Evolutionary conservation across 92 coral and sea anemone species (phyloP).

Genomic region (Porites evermanni): DNA sequence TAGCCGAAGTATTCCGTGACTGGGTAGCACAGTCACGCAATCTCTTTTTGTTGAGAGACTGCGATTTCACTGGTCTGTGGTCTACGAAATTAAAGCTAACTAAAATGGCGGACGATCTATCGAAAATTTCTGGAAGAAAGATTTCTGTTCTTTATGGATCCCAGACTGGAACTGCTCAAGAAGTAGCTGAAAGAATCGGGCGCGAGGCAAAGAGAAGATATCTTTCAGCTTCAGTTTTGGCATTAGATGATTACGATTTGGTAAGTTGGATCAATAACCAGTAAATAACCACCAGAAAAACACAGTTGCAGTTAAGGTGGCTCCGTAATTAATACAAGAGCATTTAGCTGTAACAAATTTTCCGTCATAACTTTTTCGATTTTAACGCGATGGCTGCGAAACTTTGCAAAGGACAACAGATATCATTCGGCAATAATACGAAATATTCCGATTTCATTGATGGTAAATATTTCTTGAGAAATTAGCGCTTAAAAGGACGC

Average conservation of each 20-base stretch:
- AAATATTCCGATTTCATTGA: no score
- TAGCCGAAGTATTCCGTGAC: no score
- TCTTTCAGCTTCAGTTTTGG: conserved; percentile 71
- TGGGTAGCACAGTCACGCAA: conserved; percentile 15
- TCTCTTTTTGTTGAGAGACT: not conserved
- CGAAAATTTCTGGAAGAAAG: conserved; percentile 27
- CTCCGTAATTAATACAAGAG: no score
- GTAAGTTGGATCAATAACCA: conserved; percentile 32
- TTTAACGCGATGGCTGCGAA: no score
- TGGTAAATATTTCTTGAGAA: no score
- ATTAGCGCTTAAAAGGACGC: no score
- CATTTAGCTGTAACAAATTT: no score
- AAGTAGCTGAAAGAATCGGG: conserved; percentile 94
- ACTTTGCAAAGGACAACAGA: no score
- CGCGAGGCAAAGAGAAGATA: conserved; percentile 88
- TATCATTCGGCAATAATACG: no score
- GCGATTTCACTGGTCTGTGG: conserved; percentile 7
- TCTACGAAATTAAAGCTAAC: not conserved
- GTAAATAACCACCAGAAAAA: not conserved
- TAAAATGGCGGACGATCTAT: conserved; percentile 91
- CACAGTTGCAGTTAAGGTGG: no score
- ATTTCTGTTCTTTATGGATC: conserved; percentile 89
- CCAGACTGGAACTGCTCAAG: conserved; percentile 98
- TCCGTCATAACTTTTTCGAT: no score
- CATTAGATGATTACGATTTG: conserved; percentile 92